Conservation (phyloP, 1,140 invertebrate genomes). For the Ooceraea biroi region DNA sequence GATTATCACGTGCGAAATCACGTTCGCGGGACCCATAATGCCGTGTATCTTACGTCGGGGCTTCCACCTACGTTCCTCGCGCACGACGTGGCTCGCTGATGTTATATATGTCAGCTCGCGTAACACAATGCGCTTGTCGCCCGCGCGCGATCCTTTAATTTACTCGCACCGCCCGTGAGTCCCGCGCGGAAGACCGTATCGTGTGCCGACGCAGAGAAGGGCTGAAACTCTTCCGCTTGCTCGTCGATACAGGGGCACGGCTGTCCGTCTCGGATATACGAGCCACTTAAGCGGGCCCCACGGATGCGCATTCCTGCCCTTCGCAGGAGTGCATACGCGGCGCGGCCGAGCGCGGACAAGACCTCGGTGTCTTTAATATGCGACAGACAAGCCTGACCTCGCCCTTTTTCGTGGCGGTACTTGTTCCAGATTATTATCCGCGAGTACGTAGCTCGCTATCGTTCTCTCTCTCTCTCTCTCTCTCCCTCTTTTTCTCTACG, state of each 20-base stretch:
- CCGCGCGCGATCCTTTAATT: slow-evolving; percentile 40
- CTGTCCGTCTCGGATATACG: slow-evolving; percentile 69
- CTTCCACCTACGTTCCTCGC: slow-evolving; percentile 28
- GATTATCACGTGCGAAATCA: slow-evolving; percentile 57
- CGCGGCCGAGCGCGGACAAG: slow-evolving; percentile 66
- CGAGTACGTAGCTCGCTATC: slow-evolving; percentile 70
- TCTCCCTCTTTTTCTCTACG: slow-evolving; percentile 36
- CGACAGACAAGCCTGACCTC: slow-evolving; percentile 81
- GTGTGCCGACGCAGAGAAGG: neutral
- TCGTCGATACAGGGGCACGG: slow-evolving; percentile 57
- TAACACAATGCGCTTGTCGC: slow-evolving; percentile 62
- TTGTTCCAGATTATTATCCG: slow-evolving; percentile 83
- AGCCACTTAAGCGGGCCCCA: slow-evolving; percentile 65
- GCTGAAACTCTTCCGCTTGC: slow-evolving; percentile 65
- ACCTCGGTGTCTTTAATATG: slow-evolving; percentile 81
- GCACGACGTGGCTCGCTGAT: neutral
- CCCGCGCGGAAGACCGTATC: slow-evolving; percentile 54
- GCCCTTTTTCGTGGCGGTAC: slow-evolving; percentile 80
- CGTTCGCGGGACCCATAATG: slow-evolving; percentile 13
- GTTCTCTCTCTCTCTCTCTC: too few relatives aligned
- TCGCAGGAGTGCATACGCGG: slow-evolving; percentile 13
- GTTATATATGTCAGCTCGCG: slow-evolving; percentile 34
- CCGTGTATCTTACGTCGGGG: neutral
- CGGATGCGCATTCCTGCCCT: slow-evolving; percentile 69
- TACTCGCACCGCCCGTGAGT: slow-evolving; percentile 45